These are phyloP conservation scores for Aplocera efformata DNA, from an alignment of 2,888 invertebrate genomes.

Conservation along the genomic window DNA sequence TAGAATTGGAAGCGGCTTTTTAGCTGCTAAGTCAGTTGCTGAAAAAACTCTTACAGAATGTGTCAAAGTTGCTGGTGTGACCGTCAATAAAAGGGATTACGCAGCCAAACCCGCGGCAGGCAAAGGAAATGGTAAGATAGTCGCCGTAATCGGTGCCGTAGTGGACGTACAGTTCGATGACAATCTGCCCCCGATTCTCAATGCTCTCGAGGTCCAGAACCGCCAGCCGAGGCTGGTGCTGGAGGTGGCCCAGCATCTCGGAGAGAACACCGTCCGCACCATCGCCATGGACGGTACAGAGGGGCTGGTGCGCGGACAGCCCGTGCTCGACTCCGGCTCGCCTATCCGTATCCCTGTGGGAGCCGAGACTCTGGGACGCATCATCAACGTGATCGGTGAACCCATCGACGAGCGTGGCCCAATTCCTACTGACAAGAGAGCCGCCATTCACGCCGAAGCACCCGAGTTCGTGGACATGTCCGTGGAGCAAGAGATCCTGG, in stretches of 20 bases:
- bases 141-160: conserved; percentile 98
- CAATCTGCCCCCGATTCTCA: conserved; percentile 94
- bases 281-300: conserved; percentile 98
- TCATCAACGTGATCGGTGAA: conserved; percentile 95
- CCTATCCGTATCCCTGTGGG: conserved; percentile 97
- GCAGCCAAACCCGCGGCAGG: conserved; percentile 58
- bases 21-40: conserved; percentile 79
- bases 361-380: conserved; percentile 93
- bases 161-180: conserved; percentile 98
- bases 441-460: conserved; percentile 94
- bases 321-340: conserved; percentile 89
- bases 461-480: conserved; percentile 96
- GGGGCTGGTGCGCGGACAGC: conserved; percentile 92
- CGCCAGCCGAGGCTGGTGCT: conserved; percentile 89
- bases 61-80: conserved; percentile 73
- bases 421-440: conserved; percentile 86
- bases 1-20: conserved; percentile 81
- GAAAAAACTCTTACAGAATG: conserved; percentile 82
- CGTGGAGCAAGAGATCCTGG: conserved; percentile 93
- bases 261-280: conserved; percentile 93
- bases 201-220: conserved; percentile 95
- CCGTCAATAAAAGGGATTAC: conserved; percentile 63
- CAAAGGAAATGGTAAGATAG: conserved; percentile 84
- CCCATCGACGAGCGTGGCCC: conserved; percentile 95
- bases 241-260: conserved; percentile 96